Percentiles rank a stretch among this genome's conserved stretches.
Conservation (phyloP, 2,797 vertebrate species). For the Mustela erminea region DNA sequence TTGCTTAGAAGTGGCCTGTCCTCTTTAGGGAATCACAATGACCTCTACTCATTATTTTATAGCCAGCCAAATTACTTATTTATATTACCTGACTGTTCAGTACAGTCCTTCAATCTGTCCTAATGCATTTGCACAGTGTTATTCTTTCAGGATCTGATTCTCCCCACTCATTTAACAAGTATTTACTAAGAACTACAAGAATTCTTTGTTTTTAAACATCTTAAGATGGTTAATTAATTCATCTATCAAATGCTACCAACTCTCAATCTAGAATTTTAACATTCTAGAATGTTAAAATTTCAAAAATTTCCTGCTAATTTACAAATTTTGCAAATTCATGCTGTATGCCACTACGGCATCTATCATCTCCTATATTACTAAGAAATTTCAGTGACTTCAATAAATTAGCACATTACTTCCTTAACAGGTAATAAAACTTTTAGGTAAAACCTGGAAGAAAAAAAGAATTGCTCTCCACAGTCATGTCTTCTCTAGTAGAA, state of each 20-base stretch:
- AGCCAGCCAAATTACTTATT: not conserved
- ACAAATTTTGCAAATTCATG: not conserved
- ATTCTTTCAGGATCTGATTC: not conserved
- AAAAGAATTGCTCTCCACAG: not conserved
- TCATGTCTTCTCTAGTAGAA: not conserved
- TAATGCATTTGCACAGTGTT: not conserved
- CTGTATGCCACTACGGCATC: not conserved
- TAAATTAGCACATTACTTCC: not conserved
- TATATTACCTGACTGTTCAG: not conserved
- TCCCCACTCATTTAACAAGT: not conserved
- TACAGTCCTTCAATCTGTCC: not conserved
- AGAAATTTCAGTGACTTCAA: not conserved
- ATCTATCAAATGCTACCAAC: not conserved
- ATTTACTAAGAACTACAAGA: not conserved
- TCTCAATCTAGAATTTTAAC: not conserved
- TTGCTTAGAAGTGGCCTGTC: not conserved
- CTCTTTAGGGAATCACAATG: not conserved
- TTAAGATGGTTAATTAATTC: conserved; percentile 16
- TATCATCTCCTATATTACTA: not conserved
- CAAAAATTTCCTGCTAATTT: not conserved
- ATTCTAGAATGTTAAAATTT: conserved; percentile 10
- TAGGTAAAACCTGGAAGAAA: not conserved
- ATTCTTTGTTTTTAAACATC: conserved; percentile 6
- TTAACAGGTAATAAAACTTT: not conserved
- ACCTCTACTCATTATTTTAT: not conserved